These are phyloP conservation scores for Spinus pinus DNA, from an alignment of 2,797 vertebrate genomes.

Conservation along the genomic window DNA sequence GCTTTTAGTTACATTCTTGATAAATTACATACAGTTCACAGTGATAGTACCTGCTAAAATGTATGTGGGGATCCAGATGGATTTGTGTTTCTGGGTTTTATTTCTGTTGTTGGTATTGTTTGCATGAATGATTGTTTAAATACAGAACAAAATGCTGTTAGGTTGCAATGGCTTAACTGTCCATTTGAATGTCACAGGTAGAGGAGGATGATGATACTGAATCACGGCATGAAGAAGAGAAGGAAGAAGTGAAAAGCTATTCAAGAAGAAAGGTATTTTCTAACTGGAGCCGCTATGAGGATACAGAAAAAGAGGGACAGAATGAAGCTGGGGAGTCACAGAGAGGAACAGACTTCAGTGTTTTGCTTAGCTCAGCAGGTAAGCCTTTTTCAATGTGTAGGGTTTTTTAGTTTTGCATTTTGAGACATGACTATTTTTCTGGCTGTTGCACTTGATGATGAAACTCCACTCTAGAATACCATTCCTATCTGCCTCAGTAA, in stretches of 20 bases:
- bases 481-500: background rate
- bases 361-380: constrained; percentile 88
- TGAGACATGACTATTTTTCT: background rate
- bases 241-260: constrained; percentile 72
- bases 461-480: background rate
- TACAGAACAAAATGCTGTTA: background rate
- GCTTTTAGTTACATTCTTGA: background rate
- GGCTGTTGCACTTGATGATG: background rate
- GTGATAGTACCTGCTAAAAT: background rate
- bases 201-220: constrained; percentile 63
- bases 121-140: background rate
- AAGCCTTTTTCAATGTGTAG: background rate
- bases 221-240: constrained; percentile 69
- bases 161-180: background rate
- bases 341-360: constrained; percentile 87
- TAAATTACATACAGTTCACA: background rate
- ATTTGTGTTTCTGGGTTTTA: background rate
- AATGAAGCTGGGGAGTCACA: constrained; percentile 76
- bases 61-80: background rate
- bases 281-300: constrained; percentile 90
- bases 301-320: constrained; percentile 67
- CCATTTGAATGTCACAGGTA: constrained; percentile 58
- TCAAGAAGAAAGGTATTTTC: constrained; percentile 89
- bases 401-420: background rate
- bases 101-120: background rate